A percentile compares a stretch with the other conserved stretches of the same genome.
Evolutionary conservation across 2,888 invertebrate genomes (phyloP).

Genomic region (Sipha maydis): DNA sequence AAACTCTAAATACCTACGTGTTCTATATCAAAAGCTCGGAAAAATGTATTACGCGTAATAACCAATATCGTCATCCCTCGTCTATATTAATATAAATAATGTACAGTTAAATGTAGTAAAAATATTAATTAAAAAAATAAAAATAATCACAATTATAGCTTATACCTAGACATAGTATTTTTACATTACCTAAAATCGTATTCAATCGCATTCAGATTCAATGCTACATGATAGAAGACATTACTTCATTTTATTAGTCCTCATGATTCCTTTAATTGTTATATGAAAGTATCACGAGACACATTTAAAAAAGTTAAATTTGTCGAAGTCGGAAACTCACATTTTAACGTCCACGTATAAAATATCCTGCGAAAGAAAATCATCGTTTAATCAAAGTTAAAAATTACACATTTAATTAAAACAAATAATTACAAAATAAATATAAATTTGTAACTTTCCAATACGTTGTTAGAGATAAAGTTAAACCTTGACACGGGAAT

Average conservation of each 20-base stretch:
- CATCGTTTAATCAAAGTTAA: background rate
- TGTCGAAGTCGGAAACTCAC: background rate
- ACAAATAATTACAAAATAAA: background rate
- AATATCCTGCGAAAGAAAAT: background rate
- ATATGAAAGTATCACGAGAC: background rate
- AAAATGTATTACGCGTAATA: background rate
- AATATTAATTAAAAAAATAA: background rate
- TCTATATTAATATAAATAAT: background rate
- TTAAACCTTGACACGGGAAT: no score
- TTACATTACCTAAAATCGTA: slow-evolving; percentile 20
- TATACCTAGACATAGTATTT: background rate
- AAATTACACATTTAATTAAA: background rate
- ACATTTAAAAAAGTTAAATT: background rate
- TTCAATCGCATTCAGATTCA: slow-evolving; percentile 30
- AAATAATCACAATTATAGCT: background rate
- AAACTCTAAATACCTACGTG: background rate
- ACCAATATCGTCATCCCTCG: background rate
- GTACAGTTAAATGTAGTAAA: background rate
- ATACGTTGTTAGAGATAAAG: background rate
- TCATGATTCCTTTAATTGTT: background rate
- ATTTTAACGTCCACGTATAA: background rate
- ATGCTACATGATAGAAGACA: background rate
- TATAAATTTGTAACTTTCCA: background rate
- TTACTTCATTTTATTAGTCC: background rate
- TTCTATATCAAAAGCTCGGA: background rate